phyloP scores from a whole-genome alignment of 1,140 invertebrate species.

The Thaumetopoea pityocampa region DNA sequence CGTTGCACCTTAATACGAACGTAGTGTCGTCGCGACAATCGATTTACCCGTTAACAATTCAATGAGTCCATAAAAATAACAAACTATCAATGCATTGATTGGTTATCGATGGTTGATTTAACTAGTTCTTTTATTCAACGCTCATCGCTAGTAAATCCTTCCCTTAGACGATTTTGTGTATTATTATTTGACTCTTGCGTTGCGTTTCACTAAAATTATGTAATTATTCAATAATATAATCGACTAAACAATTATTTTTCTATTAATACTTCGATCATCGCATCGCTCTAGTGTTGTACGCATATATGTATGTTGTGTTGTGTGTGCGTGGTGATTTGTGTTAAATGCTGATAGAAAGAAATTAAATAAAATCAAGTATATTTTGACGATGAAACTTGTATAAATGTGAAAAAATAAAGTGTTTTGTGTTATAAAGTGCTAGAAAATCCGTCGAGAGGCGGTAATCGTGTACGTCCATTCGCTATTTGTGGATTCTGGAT shows the following conservation, averaged over 20 bases:
- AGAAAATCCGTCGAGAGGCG: conserved; percentile 72
- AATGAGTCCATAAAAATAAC: no score
- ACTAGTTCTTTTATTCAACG: no score
- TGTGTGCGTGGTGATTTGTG: conserved; percentile 76
- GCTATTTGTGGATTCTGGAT: conserved; percentile 76
- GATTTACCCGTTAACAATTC: no score
- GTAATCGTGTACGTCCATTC: conserved; percentile 74
- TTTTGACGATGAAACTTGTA: conserved; percentile 68
- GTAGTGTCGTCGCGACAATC: no score
- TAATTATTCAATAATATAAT: conserved; percentile 1
- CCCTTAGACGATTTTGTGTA: no score
- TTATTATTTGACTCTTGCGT: no score
- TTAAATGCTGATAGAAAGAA: conserved; percentile 72
- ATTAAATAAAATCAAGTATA: conserved; percentile 66
- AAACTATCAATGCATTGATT: no score
- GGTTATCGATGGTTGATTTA: no score
- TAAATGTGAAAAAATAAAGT: conserved; percentile 70
- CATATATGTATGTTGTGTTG: conserved; percentile 74
- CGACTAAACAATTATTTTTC: conserved; percentile 8
- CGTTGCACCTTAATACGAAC: no score
- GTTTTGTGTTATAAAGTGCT: conserved; percentile 71
- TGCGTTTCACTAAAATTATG: no score
- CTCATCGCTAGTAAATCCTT: no score
- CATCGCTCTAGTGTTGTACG: conserved; percentile 41
- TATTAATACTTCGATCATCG: conserved; percentile 11